Conservation (phyloP, 2,113 vertebrate species). For the Notothenia coriiceps region DNA sequence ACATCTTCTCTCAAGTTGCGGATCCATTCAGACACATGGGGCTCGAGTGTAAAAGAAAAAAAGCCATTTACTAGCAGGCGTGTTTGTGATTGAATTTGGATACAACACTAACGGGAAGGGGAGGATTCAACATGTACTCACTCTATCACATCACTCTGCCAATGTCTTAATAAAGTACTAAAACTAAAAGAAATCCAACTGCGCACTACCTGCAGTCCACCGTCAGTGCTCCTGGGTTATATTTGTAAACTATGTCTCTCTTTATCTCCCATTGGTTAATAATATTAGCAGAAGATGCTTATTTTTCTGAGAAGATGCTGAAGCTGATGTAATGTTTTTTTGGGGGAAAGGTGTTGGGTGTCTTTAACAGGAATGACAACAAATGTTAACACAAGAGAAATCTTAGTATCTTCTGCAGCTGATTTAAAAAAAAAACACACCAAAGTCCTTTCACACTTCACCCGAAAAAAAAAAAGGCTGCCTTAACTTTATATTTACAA, state of each 20-base stretch:
- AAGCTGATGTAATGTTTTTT: slow-evolving; percentile 16
- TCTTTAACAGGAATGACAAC: slow-evolving; percentile 24
- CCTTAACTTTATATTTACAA: slow-evolving; percentile 64
- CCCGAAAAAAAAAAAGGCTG: slow-evolving; percentile 23
- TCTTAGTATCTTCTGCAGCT: slow-evolving; percentile 35
- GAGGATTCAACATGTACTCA: slow-evolving; percentile 7
- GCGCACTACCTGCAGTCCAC: neutral
- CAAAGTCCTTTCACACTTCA: slow-evolving; percentile 19
- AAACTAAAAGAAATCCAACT: slow-evolving; percentile 1
- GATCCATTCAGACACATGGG: slow-evolving; percentile 32
- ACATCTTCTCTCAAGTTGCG: slow-evolving; percentile 34
- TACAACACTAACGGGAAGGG: slow-evolving; percentile 23
- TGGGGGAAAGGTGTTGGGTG: neutral
- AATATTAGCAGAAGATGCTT: neutral
- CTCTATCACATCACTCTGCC: slow-evolving; percentile 34
- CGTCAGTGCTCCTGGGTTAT: slow-evolving; percentile 34
- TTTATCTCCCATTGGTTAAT: neutral
- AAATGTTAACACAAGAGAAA: slow-evolving; percentile 8
- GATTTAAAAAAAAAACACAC: slow-evolving; percentile 49
- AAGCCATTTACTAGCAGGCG: slow-evolving; percentile 51
- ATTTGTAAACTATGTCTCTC: slow-evolving; percentile 12
- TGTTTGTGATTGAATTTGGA: slow-evolving; percentile 29
- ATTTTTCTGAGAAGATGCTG: slow-evolving; percentile 6
- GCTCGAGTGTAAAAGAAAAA: slow-evolving; percentile 7
- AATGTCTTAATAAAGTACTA: slow-evolving; percentile 21